Percentiles rank a stretch among this genome's conserved stretches.
Evolutionary conservation across 2,797 vertebrate species (phyloP).

Genomic region (Danio kyathit): DNA sequence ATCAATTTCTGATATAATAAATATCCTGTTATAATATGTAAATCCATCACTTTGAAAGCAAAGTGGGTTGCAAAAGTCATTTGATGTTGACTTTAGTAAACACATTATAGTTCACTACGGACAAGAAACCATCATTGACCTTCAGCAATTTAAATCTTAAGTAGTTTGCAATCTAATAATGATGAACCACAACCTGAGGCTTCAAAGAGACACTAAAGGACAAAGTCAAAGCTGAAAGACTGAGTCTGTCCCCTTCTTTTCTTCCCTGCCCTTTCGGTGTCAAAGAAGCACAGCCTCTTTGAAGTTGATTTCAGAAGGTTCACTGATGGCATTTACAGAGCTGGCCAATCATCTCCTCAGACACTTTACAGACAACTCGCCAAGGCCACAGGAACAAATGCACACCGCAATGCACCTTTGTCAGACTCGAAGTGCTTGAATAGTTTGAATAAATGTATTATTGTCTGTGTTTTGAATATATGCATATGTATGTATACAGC

Average conservation of each 20-base stretch:
- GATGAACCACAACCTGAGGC: slow-evolving; percentile 42
- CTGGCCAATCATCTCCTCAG: not conserved
- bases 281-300: slow-evolving; percentile 52
- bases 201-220: slow-evolving; percentile 57
- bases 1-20: not conserved
- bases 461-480: too few relatives aligned
- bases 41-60: not conserved
- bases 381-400: not conserved
- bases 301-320: slow-evolving; percentile 54
- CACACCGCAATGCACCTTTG: not conserved
- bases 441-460: not conserved
- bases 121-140: slow-evolving; percentile 5
- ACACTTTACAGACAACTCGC: not conserved
- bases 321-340: slow-evolving; percentile 44
- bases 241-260: slow-evolving; percentile 44
- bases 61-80: not conserved
- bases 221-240: slow-evolving; percentile 58
- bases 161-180: slow-evolving; percentile 32
- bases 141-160: slow-evolving; percentile 23
- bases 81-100: too few relatives aligned
- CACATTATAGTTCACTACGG: not conserved
- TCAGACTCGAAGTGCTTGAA: not conserved
- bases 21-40: not conserved
- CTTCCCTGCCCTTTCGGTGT: slow-evolving; percentile 54
- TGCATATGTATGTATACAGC: too few relatives aligned